Evolutionary conservation across 2,797 vertebrate genomes (phyloP), one percentile per base, ranked within the genome.

Genomic region (Antrozous pallidus): DNA sequence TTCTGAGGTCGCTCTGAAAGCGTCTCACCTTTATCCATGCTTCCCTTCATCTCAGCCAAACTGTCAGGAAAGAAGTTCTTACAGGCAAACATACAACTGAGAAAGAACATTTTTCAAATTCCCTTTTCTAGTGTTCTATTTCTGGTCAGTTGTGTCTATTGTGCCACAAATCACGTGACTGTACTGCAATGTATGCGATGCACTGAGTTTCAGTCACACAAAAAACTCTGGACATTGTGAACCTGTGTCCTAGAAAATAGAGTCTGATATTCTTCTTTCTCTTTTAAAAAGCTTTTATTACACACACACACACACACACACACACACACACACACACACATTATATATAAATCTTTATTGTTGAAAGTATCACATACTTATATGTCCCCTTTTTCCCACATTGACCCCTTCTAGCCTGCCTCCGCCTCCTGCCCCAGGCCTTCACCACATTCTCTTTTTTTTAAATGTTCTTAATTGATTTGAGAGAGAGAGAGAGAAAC

Each of bases 131-230:
- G 31, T 36, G 2, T 90, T 81, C 69, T 95, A 40, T 78, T 91
- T 92, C 56, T 84, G 58, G 65, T 24, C 40, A 17, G 12, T 51
- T 81, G 58, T 67, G 33, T n/a, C 58, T 61, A 61, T 31, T 61
- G 28, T 83, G 22, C 17, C 74, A 70, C 20, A 81, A 69, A 75
- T 70, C 42, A 78, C 33, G 42, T 47, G 45, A 61, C 26, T 45
- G 16, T 13, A 51, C 40, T 47, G 51, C 67, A 87, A 47, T 63
- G 42, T 65, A 56, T 71, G 49, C n/a, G 33, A 40, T 14, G 11
- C 47, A 58, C 70, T 90, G 81, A 33, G 70, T 84, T 81, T 58
- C 20, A 69, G 47, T 90, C 78, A 81, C 77, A 94, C 69, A 89
- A 69, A 84, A 89, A 73, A 4, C 28, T 56, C 33, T 49, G n/a